phyloP scores from a whole-genome alignment of 2,888 invertebrate species.

The Yponomeuta malinellus region DNA sequence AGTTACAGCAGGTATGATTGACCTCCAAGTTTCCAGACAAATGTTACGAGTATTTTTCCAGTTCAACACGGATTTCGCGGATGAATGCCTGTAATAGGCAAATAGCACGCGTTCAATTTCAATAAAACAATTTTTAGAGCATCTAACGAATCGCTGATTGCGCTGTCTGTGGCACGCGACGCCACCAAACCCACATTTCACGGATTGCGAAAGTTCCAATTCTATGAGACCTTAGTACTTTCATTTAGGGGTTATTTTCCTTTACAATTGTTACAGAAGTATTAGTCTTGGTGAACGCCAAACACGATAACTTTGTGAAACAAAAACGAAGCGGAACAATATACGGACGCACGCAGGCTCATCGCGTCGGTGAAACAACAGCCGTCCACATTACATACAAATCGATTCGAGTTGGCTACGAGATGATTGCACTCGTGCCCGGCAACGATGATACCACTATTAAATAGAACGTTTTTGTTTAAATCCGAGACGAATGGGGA shows the following conservation, averaged over 20 bases:
- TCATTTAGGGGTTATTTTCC: not conserved
- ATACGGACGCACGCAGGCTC: slow-evolving; percentile 24
- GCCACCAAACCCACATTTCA: slow-evolving; percentile 17
- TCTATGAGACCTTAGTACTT: not conserved
- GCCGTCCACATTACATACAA: slow-evolving; percentile 59
- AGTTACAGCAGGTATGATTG: not conserved
- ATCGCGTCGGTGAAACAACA: slow-evolving; percentile 40
- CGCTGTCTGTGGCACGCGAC: slow-evolving; percentile 49
- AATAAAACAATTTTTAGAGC: slow-evolving; percentile 34
- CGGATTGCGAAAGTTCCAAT: not conserved
- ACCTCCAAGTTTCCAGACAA: not conserved
- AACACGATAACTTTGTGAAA: slow-evolving; percentile 19
- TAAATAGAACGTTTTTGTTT: slow-evolving; percentile 74
- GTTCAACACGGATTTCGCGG: slow-evolving; percentile 6
- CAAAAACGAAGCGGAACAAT: slow-evolving; percentile 55
- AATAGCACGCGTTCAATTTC: slow-evolving; percentile 40
- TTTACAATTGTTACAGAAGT: not conserved
- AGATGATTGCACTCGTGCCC: slow-evolving; percentile 19
- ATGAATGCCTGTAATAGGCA: slow-evolving; percentile 7
- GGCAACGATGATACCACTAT: slow-evolving; percentile 58
- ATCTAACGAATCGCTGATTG: slow-evolving; percentile 58
- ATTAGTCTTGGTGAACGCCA: slow-evolving; percentile 1
- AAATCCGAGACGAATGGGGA: slow-evolving; percentile 69
- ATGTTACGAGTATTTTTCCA: not conserved
- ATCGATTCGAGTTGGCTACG: slow-evolving; percentile 58